Conservation (phyloP, 2,888 invertebrate species). For the Melipona bicolor region DNA sequence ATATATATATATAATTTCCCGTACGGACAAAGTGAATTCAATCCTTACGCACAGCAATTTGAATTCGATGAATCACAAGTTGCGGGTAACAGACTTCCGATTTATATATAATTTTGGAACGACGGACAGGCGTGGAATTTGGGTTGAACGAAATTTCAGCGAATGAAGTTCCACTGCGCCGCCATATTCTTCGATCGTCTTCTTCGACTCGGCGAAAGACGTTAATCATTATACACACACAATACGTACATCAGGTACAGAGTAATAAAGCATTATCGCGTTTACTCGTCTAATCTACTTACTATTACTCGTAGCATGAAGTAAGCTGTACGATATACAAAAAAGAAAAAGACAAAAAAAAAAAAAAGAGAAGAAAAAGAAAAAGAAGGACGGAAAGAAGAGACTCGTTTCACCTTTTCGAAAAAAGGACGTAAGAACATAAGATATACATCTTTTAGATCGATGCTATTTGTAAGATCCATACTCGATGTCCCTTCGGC, state of each 20-base stretch:
- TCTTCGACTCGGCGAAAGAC: constrained; percentile 9
- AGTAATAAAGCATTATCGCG: constrained; percentile 18
- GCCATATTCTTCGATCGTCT: not conserved
- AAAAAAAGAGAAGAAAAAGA: no score
- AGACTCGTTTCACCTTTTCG: not conserved
- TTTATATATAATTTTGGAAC: no score
- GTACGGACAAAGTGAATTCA: no score
- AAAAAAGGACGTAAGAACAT: not conserved
- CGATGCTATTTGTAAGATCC: not conserved
- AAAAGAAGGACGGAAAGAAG: not conserved
- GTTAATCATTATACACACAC: not conserved
- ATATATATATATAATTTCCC: no score
- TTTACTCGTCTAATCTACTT: constrained; percentile 32
- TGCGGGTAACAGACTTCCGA: no score
- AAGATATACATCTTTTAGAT: not conserved
- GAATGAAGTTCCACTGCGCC: not conserved
- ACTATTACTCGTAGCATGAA: not conserved
- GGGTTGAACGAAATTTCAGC: no score
- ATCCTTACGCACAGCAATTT: no score
- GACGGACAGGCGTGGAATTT: no score
- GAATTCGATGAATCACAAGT: no score
- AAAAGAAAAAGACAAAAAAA: not conserved
- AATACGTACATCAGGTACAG: constrained; percentile 2
- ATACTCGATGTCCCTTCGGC: constrained; percentile 26
- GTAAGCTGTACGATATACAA: constrained; percentile 12